Evolutionary conservation across 2,888 invertebrate genomes (phyloP).

Genomic region (Nomada fabriciana): DNA sequence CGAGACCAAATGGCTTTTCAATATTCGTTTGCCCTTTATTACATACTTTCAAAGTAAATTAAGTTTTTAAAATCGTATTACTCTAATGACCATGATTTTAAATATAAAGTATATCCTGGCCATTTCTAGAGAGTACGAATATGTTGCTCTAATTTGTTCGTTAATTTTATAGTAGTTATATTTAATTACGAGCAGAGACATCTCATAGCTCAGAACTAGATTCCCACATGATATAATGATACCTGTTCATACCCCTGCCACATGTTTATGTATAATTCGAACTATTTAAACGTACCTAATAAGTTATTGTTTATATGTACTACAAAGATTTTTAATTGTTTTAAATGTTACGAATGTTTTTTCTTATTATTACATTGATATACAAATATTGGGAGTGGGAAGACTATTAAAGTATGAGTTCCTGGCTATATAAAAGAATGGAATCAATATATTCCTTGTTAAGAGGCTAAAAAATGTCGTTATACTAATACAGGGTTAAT

Average conservation of each 20-base stretch:
- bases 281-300: constrained; percentile 47
- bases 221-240: constrained; percentile 44
- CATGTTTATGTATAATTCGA: constrained; percentile 51
- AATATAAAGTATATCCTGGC: constrained; percentile 6
- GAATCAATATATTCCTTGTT: constrained; percentile 59
- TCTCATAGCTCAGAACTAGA: constrained; percentile 50
- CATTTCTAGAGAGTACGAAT: constrained; percentile 3
- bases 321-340: constrained; percentile 50
- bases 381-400: constrained; percentile 39
- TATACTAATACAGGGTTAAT: constrained; percentile 69
- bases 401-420: constrained; percentile 63
- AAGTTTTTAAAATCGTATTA: constrained; percentile 2
- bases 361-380: constrained; percentile 52
- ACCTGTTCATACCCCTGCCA: constrained; percentile 51
- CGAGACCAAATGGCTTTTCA: background rate
- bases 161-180: too few species aligned
- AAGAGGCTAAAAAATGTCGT: constrained; percentile 63
- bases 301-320: constrained; percentile 48
- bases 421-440: constrained; percentile 57
- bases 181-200: constrained; percentile 23
- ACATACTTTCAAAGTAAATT: background rate
- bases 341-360: constrained; percentile 52
- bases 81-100: background rate
- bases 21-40: background rate
- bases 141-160: background rate